Base-by-base conservation (phyloP, 2,888 invertebrate genomes). In the Trachelus stipa region DNA sequence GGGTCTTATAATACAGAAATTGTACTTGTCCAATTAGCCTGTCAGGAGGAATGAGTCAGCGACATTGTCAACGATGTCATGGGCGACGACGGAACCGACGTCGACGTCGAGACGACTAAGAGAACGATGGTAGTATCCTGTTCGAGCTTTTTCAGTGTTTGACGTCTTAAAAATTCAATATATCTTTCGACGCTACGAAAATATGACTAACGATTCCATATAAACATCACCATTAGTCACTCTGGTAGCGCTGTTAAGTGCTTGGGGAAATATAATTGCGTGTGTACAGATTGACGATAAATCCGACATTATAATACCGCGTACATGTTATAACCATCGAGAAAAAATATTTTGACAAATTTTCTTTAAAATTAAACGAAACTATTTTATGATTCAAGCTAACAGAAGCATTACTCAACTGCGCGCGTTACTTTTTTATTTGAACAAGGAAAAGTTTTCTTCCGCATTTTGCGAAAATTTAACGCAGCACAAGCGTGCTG, bases 1-100 rank as follows among this genome's bases (percentile, higher is more conserved):
- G 79, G 73, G 77, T 77, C 80, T 82, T 85, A 56, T 56, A 84
- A 86, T 83, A 83, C 83, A 83, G 82, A 88, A 88, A 87, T 88
- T 88, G 87, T 83, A 80, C 83, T 83, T 83, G 82, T 83, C 83
- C 85, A 87, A 87, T 88, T 87, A 87, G 79, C 76, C 77, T 84
- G 83, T 83, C 81, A 79, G 75, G 76, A 76, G 34, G 77, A 79
- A 78, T 78, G 81, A 82, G 81, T 78, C 81, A 79, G 56, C 23
- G 56, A 23, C 56, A 23, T 56, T 23, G 56, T 23, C 56, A 23
- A 56, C 56, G 56, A 56, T 1, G 56, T 56, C 56, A 1, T 23
- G 56, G 9, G 56, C 56, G 56, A 56, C 56, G 56, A 23, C 56
- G 56, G 23, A 15, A 15, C 56, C 56, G 56, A 56, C 23, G 56